phyloP scores from a whole-genome alignment of 2,113 vertebrate genomes.

The Reinhardtius hippoglossoides region DNA sequence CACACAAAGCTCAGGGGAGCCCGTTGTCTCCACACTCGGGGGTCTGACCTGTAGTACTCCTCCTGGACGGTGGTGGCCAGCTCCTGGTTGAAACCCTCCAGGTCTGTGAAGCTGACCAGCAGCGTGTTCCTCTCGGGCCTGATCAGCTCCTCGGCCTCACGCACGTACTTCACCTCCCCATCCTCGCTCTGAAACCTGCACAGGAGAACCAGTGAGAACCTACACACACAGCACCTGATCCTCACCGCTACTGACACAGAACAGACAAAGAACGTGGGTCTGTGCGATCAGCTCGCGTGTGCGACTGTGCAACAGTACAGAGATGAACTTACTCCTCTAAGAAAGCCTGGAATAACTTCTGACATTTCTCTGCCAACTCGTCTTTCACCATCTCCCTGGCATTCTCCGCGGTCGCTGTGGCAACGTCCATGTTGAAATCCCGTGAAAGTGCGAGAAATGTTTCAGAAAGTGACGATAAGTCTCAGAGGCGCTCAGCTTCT shows the following conservation, averaged over 20 bases:
- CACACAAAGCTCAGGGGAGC: too few species aligned
- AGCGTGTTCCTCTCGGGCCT: slow-evolving; percentile 96
- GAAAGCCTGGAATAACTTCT: slow-evolving; percentile 97
- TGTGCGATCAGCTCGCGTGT: neutral
- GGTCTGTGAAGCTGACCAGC: slow-evolving; percentile 91
- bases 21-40: neutral
- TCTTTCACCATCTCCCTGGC: slow-evolving; percentile 88
- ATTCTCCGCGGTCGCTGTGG: slow-evolving; percentile 76
- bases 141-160: slow-evolving; percentile 94
- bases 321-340: slow-evolving; percentile 93
- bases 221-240: rapidly evolving
- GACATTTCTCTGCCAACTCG: slow-evolving; percentile 96
- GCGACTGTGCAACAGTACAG: slow-evolving; percentile 18
- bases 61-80: slow-evolving; percentile 97
- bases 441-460: neutral
- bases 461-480: rapidly evolving
- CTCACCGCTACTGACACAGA: neutral
- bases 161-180: slow-evolving; percentile 93
- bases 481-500: neutral
- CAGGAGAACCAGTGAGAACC: too few species aligned
- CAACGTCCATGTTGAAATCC: slow-evolving; percentile 78
- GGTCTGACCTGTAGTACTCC: slow-evolving; percentile 93
- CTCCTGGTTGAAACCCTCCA: slow-evolving; percentile 98
- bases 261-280: neutral
- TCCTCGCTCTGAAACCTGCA: slow-evolving; percentile 91